Evolutionary conservation across 2,113 vertebrate genomes (phyloP).

Genomic region (Chrysochloris asiatica): DNA sequence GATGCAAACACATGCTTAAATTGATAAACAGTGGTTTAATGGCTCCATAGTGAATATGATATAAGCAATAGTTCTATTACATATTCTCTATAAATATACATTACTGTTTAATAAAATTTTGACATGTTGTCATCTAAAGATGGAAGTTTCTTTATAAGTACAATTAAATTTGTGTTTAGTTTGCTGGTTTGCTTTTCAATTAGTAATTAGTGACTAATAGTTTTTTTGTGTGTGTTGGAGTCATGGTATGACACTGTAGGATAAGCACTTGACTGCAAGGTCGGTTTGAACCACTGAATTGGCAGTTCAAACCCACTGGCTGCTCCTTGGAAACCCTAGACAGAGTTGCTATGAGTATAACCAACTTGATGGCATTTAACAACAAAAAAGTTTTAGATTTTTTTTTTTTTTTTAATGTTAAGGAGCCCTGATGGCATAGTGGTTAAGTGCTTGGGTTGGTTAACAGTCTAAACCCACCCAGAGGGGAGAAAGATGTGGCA

Average conservation of each 20-base stretch:
- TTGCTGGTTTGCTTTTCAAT: too few species aligned
- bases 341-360: too few species aligned
- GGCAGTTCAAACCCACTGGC: neutral
- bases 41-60: slow-evolving; percentile 26
- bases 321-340: too few species aligned
- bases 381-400: too few species aligned
- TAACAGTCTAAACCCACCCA: neutral
- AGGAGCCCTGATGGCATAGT: too few species aligned
- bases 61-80: slow-evolving; percentile 20
- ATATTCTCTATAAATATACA: slow-evolving; percentile 14
- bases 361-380: too few species aligned
- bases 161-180: neutral
- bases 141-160: slow-evolving; percentile 7
- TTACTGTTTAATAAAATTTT: neutral
- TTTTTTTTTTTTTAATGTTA: too few species aligned
- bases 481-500: neutral
- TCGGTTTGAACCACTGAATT: too few species aligned
- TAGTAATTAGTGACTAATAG: neutral
- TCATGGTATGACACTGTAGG: too few species aligned
- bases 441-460: too few species aligned
- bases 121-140: neutral
- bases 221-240: neutral
- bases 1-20: slow-evolving; percentile 22
- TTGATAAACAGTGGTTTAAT: neutral
- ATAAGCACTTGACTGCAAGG: too few species aligned